Evolutionary conservation across 2,888 invertebrate genomes (phyloP), one percentile per base, ranked within the genome.

Genomic region (Nomada ferruginata): DNA sequence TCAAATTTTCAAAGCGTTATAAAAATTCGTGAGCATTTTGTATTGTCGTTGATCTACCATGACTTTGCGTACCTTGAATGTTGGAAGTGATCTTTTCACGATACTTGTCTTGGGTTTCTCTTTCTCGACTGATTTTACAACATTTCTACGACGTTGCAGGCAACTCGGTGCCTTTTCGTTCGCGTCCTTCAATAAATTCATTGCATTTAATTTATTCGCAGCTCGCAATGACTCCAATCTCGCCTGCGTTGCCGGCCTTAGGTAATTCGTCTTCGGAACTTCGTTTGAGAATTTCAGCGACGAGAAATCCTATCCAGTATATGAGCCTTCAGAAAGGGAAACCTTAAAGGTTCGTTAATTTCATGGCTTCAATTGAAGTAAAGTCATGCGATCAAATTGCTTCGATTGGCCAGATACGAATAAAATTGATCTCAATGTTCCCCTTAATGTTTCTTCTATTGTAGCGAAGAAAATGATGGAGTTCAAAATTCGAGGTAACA

Each of bases 251-350:
- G 47, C 60, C 10, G 86, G 85, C 29, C 69, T 55, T 11, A 57
- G n/a, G 64, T 88, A 88, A n/a, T 73, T 82, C 29, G 88, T 70
- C 63, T 59, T 72, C 15, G 88, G 88, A 13, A 88, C 57, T 29
- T 76, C 23, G 7, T 73, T 63, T 0, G 71, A 52, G 26, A 75
- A 70, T 47, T 52, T 79, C 61, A 15, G 42, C 55, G 5, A 18
- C 29, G 60, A 53, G 47, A 73, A 20, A 29, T 86, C 73, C 86
- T 86, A 75, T 61, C 81, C 81, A 52, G 60, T 59, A 74, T 47
- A 84, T 26, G 74, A 71, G 23, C 70, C 78, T 78, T 78, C 52
- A 81, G 60, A 76, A 59, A 42, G 50, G 53, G 53, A 71, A 63
- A 79, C 9, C 66, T 79, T 79, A 29, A 79, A 44, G 59, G 11